These are phyloP conservation scores for Xestia rhomboidea DNA, from an alignment of 2,888 invertebrate genomes.

Conservation along the genomic window DNA sequence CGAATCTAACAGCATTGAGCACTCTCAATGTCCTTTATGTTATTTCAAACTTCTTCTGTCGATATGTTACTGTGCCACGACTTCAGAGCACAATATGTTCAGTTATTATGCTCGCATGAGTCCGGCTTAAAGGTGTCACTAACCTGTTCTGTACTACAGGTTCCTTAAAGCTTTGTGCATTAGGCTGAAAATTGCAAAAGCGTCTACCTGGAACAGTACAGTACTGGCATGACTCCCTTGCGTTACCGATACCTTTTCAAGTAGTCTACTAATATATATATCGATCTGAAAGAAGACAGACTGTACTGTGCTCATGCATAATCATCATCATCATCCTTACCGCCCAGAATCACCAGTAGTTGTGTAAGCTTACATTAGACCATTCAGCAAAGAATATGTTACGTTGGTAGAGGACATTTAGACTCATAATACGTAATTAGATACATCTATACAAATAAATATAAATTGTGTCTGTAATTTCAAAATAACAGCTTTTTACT, in stretches of 20 bases:
- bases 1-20: background rate
- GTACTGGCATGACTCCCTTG: background rate
- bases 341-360: no score
- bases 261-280: background rate
- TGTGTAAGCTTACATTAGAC: background rate
- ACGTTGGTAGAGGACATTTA: background rate
- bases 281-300: no score
- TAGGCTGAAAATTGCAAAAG: background rate
- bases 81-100: background rate
- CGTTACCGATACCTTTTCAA: background rate
- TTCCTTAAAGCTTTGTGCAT: background rate
- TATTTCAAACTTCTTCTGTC: background rate
- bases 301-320: background rate
- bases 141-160: slow-evolving; percentile 4
- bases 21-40: background rate
- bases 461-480: no score
- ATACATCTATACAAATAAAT: background rate
- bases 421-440: background rate
- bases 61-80: background rate
- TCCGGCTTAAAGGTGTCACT: background rate
- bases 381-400: background rate
- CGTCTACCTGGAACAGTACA: background rate
- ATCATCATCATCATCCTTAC: background rate
- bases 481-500: no score
- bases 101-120: background rate